A percentile compares a stretch with the other conserved stretches of the same genome.
phyloP scores from a whole-genome alignment of 2,797 vertebrate genomes.

The Hemitrygon akajei region DNA sequence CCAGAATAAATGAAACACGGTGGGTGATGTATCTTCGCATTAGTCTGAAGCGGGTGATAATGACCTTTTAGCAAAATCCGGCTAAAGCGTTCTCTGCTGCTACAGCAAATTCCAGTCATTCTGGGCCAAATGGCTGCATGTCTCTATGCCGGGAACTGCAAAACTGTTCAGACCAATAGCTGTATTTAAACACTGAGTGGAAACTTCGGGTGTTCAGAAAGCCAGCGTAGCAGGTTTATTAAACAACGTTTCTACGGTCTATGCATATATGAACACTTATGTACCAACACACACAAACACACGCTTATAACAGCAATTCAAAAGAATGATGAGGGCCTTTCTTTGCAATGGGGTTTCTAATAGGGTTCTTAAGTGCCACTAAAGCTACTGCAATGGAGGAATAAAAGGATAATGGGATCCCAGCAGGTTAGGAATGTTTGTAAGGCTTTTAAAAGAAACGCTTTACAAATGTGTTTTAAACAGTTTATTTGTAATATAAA shows the following conservation, averaged over 20 bases:
- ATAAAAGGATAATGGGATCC: neutral
- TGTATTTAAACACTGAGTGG: neutral
- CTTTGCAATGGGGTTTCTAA: neutral
- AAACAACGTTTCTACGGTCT: neutral
- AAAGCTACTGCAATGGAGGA: neutral
- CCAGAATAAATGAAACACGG: neutral
- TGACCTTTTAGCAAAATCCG: neutral
- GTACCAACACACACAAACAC: too few relatives aligned
- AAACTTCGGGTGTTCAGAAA: neutral
- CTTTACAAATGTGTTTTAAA: neutral
- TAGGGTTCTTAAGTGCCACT: neutral
- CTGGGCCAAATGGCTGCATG: neutral
- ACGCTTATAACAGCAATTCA: neutral
- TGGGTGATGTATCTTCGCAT: neutral
- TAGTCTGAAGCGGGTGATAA: neutral
- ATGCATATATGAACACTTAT: neutral
- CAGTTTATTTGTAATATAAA: conserved; percentile 10
- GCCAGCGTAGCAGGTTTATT: neutral
- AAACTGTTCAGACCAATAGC: neutral
- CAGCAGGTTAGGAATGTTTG: too few relatives aligned
- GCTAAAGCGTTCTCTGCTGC: neutral
- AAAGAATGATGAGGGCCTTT: neutral
- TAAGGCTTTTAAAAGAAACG: neutral
- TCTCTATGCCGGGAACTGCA: too few relatives aligned
- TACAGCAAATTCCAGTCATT: too few relatives aligned